Conservation (phyloP, 2,113 vertebrate species). For the Guaruba guarouba region DNA sequence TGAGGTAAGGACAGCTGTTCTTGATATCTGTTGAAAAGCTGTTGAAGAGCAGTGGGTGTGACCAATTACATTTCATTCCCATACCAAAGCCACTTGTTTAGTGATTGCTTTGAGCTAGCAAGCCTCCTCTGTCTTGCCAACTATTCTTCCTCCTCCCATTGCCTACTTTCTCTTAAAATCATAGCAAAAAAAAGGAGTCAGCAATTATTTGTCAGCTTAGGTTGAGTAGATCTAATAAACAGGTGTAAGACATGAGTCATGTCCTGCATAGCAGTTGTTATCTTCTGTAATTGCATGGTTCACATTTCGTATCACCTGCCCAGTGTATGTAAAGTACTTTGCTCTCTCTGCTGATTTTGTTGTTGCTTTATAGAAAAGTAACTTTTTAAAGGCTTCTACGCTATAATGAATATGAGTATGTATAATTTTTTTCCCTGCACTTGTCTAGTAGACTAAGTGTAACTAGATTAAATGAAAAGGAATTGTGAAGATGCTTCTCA, state of each 20-base stretch:
- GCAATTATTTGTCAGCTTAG: background rate
- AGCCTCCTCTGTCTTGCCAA: background rate
- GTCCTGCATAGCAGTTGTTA: background rate
- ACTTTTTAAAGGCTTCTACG: background rate
- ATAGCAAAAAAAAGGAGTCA: background rate
- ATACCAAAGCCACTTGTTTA: background rate
- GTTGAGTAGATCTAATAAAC: background rate
- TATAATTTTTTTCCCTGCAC: background rate
- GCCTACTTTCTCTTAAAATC: background rate
- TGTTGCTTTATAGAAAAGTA: background rate
- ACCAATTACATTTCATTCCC: background rate
- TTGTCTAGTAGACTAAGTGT: background rate
- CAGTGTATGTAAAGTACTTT: background rate
- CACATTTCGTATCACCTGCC: background rate
- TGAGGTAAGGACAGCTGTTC: background rate
- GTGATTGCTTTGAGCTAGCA: background rate
- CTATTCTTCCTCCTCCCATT: background rate
- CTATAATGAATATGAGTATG: background rate
- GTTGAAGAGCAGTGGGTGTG: background rate
- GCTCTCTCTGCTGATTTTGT: background rate
- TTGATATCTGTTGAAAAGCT: background rate
- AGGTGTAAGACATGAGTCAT: background rate
- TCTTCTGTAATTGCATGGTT: background rate
- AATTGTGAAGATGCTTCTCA: background rate
- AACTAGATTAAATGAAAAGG: background rate